These are phyloP conservation scores for Pyrochroa serraticornis DNA, from an alignment of 2,888 invertebrate species.

Conservation along the genomic window DNA sequence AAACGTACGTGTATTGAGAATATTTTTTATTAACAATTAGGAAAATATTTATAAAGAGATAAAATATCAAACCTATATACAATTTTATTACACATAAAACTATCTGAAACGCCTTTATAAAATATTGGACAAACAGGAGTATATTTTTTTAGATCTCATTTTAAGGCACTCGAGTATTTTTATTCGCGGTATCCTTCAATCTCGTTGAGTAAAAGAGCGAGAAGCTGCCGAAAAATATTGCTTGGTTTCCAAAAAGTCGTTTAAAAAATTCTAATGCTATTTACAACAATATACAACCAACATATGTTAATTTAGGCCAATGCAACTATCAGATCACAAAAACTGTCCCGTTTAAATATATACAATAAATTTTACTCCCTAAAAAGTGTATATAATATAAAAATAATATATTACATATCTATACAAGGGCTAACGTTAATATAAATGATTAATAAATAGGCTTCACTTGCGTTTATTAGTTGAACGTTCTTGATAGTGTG, in stretches of 20 bases:
- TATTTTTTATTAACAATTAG: constrained; percentile 44
- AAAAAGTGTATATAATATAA: constrained; percentile 8
- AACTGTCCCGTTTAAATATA: too few species aligned
- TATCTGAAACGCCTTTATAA: constrained; percentile 2
- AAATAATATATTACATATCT: constrained; percentile 22
- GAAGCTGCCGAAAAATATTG: neutral
- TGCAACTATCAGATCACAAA: too few species aligned
- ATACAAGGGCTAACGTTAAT: constrained; percentile 9
- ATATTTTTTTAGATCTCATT: constrained; percentile 12
- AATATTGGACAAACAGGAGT: constrained; percentile 5
- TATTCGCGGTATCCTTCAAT: neutral
- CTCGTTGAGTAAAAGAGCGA: neutral
- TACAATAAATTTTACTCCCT: neutral
- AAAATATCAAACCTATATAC: constrained; percentile 30
- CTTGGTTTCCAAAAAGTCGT: too few species aligned
- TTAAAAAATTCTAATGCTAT: too few species aligned
- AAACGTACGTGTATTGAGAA: constrained; percentile 33
- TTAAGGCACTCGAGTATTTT: constrained; percentile 15
- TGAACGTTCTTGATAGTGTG: neutral
- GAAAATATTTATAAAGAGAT: constrained; percentile 43
- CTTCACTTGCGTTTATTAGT: neutral
- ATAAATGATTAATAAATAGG: neutral
- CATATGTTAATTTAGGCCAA: too few species aligned
- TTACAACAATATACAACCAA: too few species aligned
- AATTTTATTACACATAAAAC: constrained; percentile 17